phyloP scores from a whole-genome alignment of 2,113 vertebrate genomes.

The Capreolus pygargus region DNA sequence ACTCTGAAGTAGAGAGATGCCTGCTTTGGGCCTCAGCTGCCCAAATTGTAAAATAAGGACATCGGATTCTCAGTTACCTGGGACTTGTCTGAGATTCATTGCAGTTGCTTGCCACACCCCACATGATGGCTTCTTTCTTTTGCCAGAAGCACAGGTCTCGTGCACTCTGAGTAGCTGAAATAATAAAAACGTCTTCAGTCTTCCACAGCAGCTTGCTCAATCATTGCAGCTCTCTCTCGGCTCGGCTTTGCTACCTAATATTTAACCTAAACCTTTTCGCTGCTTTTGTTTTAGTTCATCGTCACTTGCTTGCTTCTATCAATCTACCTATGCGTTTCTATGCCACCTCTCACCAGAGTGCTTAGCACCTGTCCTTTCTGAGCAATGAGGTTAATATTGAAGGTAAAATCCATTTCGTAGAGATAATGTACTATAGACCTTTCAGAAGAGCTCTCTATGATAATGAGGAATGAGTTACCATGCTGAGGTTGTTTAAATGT shows the following conservation, averaged over 20 bases:
- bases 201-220: slow-evolving; percentile 19
- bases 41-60: not conserved
- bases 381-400: slow-evolving; percentile 77
- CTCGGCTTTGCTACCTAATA: slow-evolving; percentile 53
- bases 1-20: not conserved
- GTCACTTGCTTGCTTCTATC: slow-evolving; percentile 51
- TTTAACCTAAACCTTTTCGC: slow-evolving; percentile 62
- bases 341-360: slow-evolving; percentile 58
- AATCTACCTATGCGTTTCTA: slow-evolving; percentile 64
- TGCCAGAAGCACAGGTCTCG: not conserved
- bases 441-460: slow-evolving; percentile 73
- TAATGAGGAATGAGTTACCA: slow-evolving; percentile 75
- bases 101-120: not conserved
- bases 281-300: slow-evolving; percentile 72
- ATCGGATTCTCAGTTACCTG: not conserved
- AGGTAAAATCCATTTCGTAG: slow-evolving; percentile 74
- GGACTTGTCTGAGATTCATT: not conserved
- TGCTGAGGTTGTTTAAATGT: slow-evolving; percentile 76
- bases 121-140: not conserved
- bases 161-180: not conserved
- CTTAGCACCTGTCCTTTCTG: slow-evolving; percentile 70
- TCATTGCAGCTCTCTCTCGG: not conserved
- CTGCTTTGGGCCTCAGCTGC: not conserved
- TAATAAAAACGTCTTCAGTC: not conserved
- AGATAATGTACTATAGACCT: slow-evolving; percentile 76